Percentiles rank a stretch among this genome's conserved stretches.
Conservation (phyloP, 2,113 vertebrate genomes). For the Phasianus colchicus region DNA sequence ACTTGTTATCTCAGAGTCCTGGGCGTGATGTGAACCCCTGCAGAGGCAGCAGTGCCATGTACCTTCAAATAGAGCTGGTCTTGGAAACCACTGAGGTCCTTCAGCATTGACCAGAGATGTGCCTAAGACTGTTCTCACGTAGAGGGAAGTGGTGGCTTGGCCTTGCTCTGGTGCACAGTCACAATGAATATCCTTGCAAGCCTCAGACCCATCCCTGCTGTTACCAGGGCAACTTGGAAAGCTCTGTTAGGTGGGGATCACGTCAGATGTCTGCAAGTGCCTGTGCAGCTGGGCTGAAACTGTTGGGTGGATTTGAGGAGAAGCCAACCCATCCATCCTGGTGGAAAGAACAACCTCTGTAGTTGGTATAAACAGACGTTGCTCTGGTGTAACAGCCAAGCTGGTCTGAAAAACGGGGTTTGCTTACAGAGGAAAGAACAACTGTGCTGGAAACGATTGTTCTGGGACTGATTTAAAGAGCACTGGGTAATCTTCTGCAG, state of each 20-base stretch:
- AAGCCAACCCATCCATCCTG: not conserved
- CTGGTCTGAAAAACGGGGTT: not conserved
- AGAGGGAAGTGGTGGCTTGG: not conserved
- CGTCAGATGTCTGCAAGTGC: not conserved
- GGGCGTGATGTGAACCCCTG: not conserved
- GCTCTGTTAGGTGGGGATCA: accelerated
- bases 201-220: not conserved
- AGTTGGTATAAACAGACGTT: not conserved
- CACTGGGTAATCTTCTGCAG: slow-evolving; percentile 5
- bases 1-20: not conserved
- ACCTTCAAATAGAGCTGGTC: not conserved
- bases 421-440: not conserved
- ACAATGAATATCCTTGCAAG: not conserved
- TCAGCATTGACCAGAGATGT: not conserved
- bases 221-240: not conserved
- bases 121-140: not conserved
- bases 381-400: not conserved
- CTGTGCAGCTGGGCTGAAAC: not conserved
- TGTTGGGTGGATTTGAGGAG: not conserved
- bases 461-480: slow-evolving; percentile 55
- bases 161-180: not conserved
- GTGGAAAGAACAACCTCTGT: not conserved
- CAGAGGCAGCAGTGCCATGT: not conserved
- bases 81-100: not conserved
- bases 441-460: slow-evolving; percentile 34